Conservation (phyloP, 2,888 invertebrate species). For the Lithophane ornitopus region DNA sequence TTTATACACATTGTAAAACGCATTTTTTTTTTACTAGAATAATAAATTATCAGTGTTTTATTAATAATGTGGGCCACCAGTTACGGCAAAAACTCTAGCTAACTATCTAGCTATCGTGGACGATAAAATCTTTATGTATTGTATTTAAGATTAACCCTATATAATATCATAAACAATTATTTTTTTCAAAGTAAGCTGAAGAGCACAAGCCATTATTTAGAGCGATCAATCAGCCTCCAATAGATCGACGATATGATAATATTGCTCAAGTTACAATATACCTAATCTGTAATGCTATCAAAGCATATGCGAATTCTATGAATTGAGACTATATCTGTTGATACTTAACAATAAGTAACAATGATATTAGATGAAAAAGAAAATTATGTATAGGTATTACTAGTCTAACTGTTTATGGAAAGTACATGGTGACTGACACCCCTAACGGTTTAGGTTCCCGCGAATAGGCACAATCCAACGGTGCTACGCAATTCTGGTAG, state of each 20-base stretch:
- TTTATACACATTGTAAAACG: background rate
- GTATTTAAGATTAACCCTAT: conserved; percentile 18
- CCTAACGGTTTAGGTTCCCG: background rate
- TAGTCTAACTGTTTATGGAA: too few relatives aligned
- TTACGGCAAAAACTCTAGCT: conserved; percentile 4
- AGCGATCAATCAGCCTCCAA: conserved; percentile 41
- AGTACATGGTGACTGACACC: background rate
- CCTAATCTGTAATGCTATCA: conserved; percentile 30
- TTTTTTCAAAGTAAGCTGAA: conserved; percentile 7
- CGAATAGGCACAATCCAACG: too few relatives aligned
- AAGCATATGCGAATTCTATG: conserved; percentile 29
- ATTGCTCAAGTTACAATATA: conserved; percentile 12
- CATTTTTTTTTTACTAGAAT: background rate
- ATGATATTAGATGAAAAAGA: background rate
- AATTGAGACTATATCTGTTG: conserved; percentile 14
- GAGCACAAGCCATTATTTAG: conserved; percentile 31
- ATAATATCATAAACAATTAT: background rate
- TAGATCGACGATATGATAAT: conserved; percentile 43
- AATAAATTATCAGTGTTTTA: background rate
- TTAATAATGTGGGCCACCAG: conserved; percentile 4
- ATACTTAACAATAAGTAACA: conserved; percentile 14
- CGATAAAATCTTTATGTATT: conserved; percentile 42
- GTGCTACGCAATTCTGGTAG: too few relatives aligned
- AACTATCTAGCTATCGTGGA: background rate
- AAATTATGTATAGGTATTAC: background rate